A percentile compares a stretch with the other conserved stretches of the same genome.
Evolutionary conservation across 35 echinoderm and acorn worm species (phyloP).

Genomic region (Chiridota heheva): DNA sequence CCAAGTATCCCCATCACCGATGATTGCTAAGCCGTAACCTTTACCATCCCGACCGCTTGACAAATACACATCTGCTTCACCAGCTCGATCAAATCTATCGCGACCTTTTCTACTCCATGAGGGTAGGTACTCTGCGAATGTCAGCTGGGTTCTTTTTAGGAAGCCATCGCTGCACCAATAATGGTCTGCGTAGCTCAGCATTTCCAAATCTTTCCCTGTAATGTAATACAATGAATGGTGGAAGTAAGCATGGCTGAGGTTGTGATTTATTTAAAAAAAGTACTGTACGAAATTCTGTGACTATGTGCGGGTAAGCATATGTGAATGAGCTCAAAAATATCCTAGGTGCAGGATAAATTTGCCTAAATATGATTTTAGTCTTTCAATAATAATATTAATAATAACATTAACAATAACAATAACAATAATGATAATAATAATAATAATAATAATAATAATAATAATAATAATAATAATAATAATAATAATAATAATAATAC

Average conservation of each 20-base stretch:
- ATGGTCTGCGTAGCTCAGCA: slow-evolving; percentile 59
- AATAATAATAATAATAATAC: no score
- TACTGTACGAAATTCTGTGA: no score
- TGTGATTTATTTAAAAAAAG: no score
- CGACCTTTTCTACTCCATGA: slow-evolving; percentile 4
- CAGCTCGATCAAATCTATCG: slow-evolving; percentile 46
- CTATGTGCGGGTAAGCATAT: no score
- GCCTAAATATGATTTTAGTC: no score
- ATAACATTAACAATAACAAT: no score
- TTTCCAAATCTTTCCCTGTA: slow-evolving; percentile 53
- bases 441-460: no score
- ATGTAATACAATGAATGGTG: not conserved
- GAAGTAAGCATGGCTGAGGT: not conserved
- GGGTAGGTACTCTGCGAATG: slow-evolving; percentile 28
- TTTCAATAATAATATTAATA: no score
- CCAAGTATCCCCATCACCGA: slow-evolving; percentile 72
- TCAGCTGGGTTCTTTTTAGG: slow-evolving; percentile 23
- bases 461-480: no score
- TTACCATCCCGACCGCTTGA: slow-evolving; percentile 62
- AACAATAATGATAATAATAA: no score
- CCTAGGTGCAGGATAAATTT: no score
- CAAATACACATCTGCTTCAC: slow-evolving; percentile 44
- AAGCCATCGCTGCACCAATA: slow-evolving; percentile 82
- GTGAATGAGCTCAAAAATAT: no score
- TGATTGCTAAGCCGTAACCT: slow-evolving; percentile 43